Base-by-base conservation (phyloP, 2,888 invertebrate genomes). In the Panopea generosa region DNA sequence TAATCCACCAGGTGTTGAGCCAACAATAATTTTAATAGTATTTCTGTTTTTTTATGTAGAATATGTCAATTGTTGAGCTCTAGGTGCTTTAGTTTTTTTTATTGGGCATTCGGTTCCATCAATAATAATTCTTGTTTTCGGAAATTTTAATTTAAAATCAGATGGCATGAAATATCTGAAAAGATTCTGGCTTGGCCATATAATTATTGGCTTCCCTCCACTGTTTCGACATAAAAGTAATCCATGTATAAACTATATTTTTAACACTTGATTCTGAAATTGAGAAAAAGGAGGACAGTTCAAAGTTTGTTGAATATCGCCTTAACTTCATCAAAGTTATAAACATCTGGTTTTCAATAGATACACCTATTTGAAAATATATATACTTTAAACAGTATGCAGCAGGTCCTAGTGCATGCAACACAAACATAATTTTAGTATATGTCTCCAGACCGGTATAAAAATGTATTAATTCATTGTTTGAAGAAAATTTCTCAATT, bases 1-100 rank as follows among this genome's bases (percentile, higher is more conserved):
- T 14, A 65, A 49, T n/a, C 71, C 57, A 24, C 71, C 71, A 24
- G 71, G 65, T 9, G 50, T 71, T 14, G 57, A 43, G 26, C 71
- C 65, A 26, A 71, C 55, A 14, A 71, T 33, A 47, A 71, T 29
- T 22, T 71, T 71, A 16, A 55, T 20, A 18, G 75, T 81, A 40
- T 81, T 81, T 27, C 63, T 61, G 40, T 81, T 80, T 43, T 79
- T 81, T 40, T 80, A 81, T 18, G 74, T 63, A 6, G 67, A 66
- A 50, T 55, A 82, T 26, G 68, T 38, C 7, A 4, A 2, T 40
- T 62, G 68, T n/a, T n/a, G n/a, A n/a, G n/a, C n/a, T n/a, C n/a
- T n/a, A n/a, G n/a, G n/a, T n/a, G n/a, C n/a, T n/a, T 33, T 80
- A 72, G 24, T 52, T 68, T 22, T 27, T 18, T 33, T 33, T 33